Evolutionary conservation across 1,140 invertebrate genomes (phyloP), one percentile per base, ranked within the genome.

Genomic region (Megalopta genalis): DNA sequence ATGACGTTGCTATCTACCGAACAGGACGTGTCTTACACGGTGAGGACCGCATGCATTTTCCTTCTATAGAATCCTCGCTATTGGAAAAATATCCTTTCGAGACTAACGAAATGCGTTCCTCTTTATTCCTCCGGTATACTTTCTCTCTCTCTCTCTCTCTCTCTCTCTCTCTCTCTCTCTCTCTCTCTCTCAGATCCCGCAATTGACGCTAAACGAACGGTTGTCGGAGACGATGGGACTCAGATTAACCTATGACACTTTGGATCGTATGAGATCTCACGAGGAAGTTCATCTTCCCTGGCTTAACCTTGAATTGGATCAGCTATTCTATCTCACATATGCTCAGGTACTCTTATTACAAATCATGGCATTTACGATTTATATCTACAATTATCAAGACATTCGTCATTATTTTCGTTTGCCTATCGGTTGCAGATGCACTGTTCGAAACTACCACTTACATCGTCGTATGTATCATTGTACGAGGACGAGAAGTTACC

Each of bases 221-320:
- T 69, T 90, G 52, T 87, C 88, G 46, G 88, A 90, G 57, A 81
- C 66, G 23, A 79, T 84, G 76, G 89, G 88, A 59, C 71, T 90
- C 64, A 86, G 79, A 86, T 77, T 90, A 67, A 84, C 87, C 65
- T 87, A 88, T 54, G 88, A 90, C 75, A 88, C 88, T 87, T 87
- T 90, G 84, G 67, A 54, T 83, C 77, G 81, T 70, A 42, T 71
- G 27, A 82, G 42, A 73, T 80, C 59, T 54, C 32, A 57, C 57
- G n/a, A 49, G 39, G 68, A 85, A 69, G 70, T 65, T 63, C 25
- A 63, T 32, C 80, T 88, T 65, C 88, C 87, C 10, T 90, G 88
- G 88, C 60, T 90, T 69, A 52, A 87, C 27, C 82, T 86, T 57
- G 59, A 81, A 42, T 65, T 67, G 42, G 39, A 82, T 74, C 84